phyloP scores from a whole-genome alignment of 1,140 invertebrate species.

The Geopemphigus sp. region DNA sequence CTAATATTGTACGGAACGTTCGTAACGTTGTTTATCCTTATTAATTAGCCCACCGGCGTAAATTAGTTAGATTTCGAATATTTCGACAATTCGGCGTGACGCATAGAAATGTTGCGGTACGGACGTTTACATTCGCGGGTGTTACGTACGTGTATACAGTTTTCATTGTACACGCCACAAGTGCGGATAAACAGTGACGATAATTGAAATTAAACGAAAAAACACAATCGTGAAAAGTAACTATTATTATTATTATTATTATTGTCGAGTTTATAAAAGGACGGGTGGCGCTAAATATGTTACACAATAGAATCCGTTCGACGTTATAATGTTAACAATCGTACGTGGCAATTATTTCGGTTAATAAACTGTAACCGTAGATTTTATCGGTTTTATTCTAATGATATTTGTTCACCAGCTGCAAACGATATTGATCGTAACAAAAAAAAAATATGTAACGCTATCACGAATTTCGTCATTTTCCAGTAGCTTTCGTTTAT shows the following conservation, averaged over 20 bases:
- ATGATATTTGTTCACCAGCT: neutral
- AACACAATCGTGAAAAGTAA: neutral
- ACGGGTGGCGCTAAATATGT: neutral
- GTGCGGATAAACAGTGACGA: neutral
- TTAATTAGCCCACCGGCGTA: neutral
- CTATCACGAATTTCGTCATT: neutral
- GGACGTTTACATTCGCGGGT: too few species aligned
- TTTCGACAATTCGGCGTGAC: too few species aligned
- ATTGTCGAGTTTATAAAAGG: neutral
- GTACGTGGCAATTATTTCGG: constrained; percentile 28
- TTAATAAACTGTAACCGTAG: constrained; percentile 4
- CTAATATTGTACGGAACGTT: neutral
- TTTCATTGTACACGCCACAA: neutral
- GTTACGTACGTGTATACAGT: too few species aligned
- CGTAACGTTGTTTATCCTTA: neutral
- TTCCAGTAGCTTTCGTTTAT: neutral
- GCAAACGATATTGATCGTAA: constrained; percentile 5
- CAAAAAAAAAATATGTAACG: neutral
- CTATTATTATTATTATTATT: neutral
- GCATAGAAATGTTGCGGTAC: neutral
- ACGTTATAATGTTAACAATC: constrained; percentile 31
- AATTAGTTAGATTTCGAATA: too few species aligned
- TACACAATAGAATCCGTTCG: neutral
- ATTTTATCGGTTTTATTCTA: constrained; percentile 1
- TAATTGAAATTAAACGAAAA: neutral